phyloP scores from a whole-genome alignment of 2,888 invertebrate genomes.

The Rhorus exstirpatorius region DNA sequence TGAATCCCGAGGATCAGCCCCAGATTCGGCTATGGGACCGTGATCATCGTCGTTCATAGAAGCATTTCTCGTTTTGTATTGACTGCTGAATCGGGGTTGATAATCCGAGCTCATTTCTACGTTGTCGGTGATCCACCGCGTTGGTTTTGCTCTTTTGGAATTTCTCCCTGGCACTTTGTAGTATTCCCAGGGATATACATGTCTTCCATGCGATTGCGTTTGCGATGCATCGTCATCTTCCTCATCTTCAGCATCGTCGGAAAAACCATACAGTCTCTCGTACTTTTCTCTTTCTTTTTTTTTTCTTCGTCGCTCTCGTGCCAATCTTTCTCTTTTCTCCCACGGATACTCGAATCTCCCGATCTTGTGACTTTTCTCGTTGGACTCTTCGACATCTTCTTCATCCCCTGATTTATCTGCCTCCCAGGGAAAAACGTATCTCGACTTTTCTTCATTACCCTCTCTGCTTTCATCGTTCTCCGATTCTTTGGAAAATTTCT shows the following conservation, averaged over 20 bases:
- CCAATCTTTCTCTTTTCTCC: constrained; percentile 81
- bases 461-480: constrained; percentile 58
- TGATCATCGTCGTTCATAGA: constrained; percentile 42
- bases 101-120: constrained; percentile 71
- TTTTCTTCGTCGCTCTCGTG: constrained; percentile 67
- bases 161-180: constrained; percentile 68
- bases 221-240: constrained; percentile 65
- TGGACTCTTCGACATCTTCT: constrained; percentile 67
- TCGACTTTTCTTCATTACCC: constrained; percentile 69
- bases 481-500: constrained; percentile 55
- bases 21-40: constrained; percentile 39
- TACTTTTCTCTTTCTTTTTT: constrained; percentile 55
- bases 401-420: constrained; percentile 70
- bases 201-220: constrained; percentile 43
- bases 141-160: constrained; percentile 11
- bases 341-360: constrained; percentile 82
- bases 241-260: constrained; percentile 58
- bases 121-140: constrained; percentile 66
- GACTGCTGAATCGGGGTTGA: constrained; percentile 78
- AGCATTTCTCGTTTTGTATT: constrained; percentile 71
- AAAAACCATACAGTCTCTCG: constrained; percentile 53
- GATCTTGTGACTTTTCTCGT: constrained; percentile 60
- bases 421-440: constrained; percentile 81
- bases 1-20: constrained; percentile 66
- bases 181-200: constrained; percentile 74